Evolutionary conservation across 1,140 invertebrate species (phyloP), one percentile per base, ranked within the genome.

Genomic region (Scaptomyza pallida): DNA sequence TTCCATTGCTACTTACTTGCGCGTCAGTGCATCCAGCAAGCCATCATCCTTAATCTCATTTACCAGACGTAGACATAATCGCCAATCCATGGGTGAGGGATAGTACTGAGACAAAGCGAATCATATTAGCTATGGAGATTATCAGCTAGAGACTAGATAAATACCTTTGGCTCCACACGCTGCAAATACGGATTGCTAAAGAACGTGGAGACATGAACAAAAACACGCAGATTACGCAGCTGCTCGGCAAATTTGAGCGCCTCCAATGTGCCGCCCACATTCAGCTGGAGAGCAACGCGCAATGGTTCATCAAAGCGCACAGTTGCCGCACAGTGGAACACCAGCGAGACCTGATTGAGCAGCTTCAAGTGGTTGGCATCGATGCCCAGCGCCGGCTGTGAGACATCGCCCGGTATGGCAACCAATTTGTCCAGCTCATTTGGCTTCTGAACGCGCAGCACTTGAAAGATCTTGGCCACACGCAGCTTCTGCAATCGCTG

Each of bases 261-360:
- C 63, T 95, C 93, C 44, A 93, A 92, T 0, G 95, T 95, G 0
- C 95, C 95, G 43, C 93, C 90, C 0, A 94, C 92, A 71, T 97
- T 97, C 26, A 94, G 90, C 1, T 93, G 92, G 1, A 94, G 91
- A 0, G 95, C 94, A 21, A 92, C 85, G 80, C 94, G 95, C 0
- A 99, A 89, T 0, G 94, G 93, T 89, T 98, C 98, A 79, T 97
- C 95, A 55, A 91, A 91, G 0, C 89, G 77, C 4, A 99, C 95
- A 35, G 97, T 99, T 0, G 98, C 98, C 0, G 98, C 98, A 1
- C 95, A 95, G 89, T 99, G 97, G 90, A 98, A 98, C 2, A 99
- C 94, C 12, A 99, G 92, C 2, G 96, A 95, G 0, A 98, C 95
- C 68, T 94, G 93, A 5, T 95, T 92, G 0, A 92, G 80, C 12